Evolutionary conservation across 2,888 invertebrate species (phyloP).

Genomic region (Caenorhabditis auriculariae): DNA sequence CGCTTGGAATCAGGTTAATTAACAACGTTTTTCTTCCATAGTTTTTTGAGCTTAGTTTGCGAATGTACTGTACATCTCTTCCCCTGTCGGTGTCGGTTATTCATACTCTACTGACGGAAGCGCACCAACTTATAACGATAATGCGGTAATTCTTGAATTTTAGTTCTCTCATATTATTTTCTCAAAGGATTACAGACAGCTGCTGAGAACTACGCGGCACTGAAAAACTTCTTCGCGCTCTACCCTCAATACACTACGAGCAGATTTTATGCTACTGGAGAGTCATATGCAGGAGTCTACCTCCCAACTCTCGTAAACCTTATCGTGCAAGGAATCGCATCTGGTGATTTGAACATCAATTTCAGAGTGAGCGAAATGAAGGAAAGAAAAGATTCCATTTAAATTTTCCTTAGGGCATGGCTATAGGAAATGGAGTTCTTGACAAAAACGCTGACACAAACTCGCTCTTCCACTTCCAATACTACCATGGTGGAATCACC

Average conservation of each 20-base stretch:
- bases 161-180: not conserved
- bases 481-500: conserved; percentile 39
- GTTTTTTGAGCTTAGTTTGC: conserved; percentile 61
- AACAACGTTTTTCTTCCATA: not conserved
- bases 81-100: conserved; percentile 69
- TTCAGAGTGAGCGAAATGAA: no score
- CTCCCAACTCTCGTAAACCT: conserved; percentile 29
- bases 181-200: conserved; percentile 48
- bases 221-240: conserved; percentile 64
- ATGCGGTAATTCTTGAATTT: conserved; percentile 10
- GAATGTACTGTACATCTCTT: conserved; percentile 68
- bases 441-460: conserved; percentile 34
- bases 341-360: conserved; percentile 24
- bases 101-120: conserved; percentile 67
- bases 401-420: conserved; percentile 37
- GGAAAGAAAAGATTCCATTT: not conserved
- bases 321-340: conserved; percentile 29
- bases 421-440: conserved; percentile 49
- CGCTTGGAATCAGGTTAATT: conserved; percentile 54
- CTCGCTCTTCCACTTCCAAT: conserved; percentile 43
- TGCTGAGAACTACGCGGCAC: conserved; percentile 65
- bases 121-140: conserved; percentile 60
- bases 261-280: conserved; percentile 44
- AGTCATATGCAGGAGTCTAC: conserved; percentile 46
- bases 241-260: conserved; percentile 25